phyloP scores from a whole-genome alignment of 2,888 invertebrate genomes.

The Lasius fuliginosus region DNA sequence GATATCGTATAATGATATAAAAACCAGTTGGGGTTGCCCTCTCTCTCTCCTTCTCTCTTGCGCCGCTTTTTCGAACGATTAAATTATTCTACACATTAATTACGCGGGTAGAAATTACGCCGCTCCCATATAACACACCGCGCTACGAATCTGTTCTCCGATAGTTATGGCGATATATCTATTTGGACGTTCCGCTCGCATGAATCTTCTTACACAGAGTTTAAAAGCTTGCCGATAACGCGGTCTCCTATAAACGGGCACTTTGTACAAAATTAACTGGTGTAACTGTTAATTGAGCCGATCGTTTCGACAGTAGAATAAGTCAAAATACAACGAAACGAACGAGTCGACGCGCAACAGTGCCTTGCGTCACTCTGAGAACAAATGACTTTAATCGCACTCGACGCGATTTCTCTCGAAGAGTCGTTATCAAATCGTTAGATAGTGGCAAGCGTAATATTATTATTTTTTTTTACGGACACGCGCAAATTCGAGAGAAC shows the following conservation, averaged over 20 bases:
- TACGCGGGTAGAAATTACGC: constrained; percentile 41
- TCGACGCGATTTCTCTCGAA: background rate
- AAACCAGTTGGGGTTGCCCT: constrained; percentile 35
- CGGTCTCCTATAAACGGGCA: background rate
- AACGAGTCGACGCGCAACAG: background rate
- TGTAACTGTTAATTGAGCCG: constrained; percentile 16
- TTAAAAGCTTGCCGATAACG: constrained; percentile 26
- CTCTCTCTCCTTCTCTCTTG: background rate
- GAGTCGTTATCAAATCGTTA: background rate
- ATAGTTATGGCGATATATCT: constrained; percentile 41
- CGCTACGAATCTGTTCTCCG: constrained; percentile 41
- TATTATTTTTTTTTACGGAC: background rate
- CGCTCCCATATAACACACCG: constrained; percentile 5
- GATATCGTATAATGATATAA: constrained; percentile 36
- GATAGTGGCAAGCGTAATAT: background rate
- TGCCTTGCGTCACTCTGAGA: background rate
- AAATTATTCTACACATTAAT: constrained; percentile 54
- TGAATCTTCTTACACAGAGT: constrained; percentile 43
- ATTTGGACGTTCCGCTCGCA: constrained; percentile 42
- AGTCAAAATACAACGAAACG: background rate
- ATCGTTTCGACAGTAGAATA: background rate
- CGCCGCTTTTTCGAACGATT: constrained; percentile 41
- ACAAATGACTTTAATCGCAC: background rate
- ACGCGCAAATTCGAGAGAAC: background rate
- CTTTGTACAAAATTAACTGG: constrained; percentile 21